These are phyloP conservation scores for Napeogenes inachia DNA, from an alignment of 2,888 invertebrate species.

Conservation along the genomic window DNA sequence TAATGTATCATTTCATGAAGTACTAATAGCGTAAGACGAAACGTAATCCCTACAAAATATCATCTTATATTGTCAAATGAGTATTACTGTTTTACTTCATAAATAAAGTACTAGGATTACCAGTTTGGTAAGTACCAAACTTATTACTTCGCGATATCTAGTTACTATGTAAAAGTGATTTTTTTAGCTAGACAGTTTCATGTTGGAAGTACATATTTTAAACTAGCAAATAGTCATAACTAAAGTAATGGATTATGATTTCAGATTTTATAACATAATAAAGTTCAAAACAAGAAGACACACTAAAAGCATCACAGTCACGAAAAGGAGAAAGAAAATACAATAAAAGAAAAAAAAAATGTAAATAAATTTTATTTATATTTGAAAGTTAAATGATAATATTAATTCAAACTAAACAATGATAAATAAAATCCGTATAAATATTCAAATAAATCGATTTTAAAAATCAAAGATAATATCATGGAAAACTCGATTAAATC, in stretches of 20 bases:
- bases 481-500: not conserved
- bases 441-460: no score
- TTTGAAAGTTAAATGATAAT: slow-evolving; percentile 18
- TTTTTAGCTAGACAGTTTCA: no score
- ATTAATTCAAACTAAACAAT: not conserved
- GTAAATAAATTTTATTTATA: slow-evolving; percentile 23
- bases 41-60: slow-evolving; percentile 12
- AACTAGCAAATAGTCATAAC: slow-evolving; percentile 1
- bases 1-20: no score
- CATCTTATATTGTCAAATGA: no score
- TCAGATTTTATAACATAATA: no score
- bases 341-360: slow-evolving; percentile 27
- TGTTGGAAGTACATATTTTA: not conserved
- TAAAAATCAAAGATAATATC: not conserved
- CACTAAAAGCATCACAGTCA: slow-evolving; percentile 26
- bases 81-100: no score
- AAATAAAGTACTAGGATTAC: no score
- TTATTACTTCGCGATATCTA: no score
- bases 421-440: no score
- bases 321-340: slow-evolving; percentile 27
- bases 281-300: slow-evolving; percentile 2
- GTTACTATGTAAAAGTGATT: no score
- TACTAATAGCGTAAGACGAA: slow-evolving; percentile 21
- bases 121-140: no score
- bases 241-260: no score